Evolutionary conservation across 1,140 invertebrate species (phyloP).

Genomic region (Lepidurus couesii): DNA sequence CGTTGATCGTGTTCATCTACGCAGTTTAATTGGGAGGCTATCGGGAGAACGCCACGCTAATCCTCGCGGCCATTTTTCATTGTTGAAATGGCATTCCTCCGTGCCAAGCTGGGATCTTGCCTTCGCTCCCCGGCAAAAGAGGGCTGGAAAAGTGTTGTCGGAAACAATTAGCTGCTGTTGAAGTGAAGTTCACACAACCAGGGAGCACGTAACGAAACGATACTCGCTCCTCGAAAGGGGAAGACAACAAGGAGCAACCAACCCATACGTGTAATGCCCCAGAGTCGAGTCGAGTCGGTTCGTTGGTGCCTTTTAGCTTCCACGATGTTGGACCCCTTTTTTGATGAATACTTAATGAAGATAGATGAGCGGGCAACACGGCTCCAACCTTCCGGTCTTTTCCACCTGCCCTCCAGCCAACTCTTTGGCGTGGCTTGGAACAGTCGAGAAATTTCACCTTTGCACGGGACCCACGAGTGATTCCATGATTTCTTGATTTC

Average conservation of each 20-base stretch:
- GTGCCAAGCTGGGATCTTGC: no score
- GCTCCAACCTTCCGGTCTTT: slow-evolving; percentile 20
- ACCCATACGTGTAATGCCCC: background rate
- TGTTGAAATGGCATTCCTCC: no score
- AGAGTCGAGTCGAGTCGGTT: background rate
- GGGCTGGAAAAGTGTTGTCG: background rate
- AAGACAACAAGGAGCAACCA: background rate
- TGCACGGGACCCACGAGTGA: background rate
- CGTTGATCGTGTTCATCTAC: slow-evolving; percentile 3
- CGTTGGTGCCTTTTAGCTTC: slow-evolving; percentile 4
- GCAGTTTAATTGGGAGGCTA: slow-evolving; percentile 1
- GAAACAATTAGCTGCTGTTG: background rate
- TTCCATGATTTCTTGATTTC: background rate
- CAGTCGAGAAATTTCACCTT: background rate
- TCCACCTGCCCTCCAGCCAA: slow-evolving; percentile 10
- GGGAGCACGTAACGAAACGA: background rate
- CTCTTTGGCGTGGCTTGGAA: background rate
- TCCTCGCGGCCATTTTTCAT: no score
- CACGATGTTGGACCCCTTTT: background rate
- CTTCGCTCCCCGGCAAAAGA: no score
- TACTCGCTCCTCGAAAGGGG: background rate
- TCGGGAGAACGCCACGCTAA: background rate
- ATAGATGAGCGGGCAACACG: slow-evolving; percentile 2
- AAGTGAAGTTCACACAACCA: background rate
- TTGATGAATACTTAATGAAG: slow-evolving; percentile 20